Evolutionary conservation across 2,113 vertebrate genomes (phyloP), one percentile per base, ranked within the genome.

Genomic region (Peromyscus polionotus): DNA sequence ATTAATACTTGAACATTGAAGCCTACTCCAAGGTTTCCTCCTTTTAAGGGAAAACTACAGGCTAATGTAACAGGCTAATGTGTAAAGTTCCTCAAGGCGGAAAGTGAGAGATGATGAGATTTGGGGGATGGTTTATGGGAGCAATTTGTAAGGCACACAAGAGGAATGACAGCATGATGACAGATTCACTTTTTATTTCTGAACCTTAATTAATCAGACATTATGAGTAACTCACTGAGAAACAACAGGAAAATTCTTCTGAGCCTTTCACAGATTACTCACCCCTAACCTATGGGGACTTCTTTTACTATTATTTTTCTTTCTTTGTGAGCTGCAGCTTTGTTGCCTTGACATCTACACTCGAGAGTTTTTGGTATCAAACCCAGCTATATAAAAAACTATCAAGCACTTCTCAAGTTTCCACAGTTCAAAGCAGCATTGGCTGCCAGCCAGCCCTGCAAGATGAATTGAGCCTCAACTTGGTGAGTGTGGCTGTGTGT

Each of bases 331-430:
- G 13, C 6, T 39, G 73, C 68, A 84, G 54, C 59, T 96, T 92
- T 84, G 88, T 92, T 97, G 67, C 75, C 90, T 96, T 96, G 95
- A 95, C 95, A 96, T 90, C 93, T 91, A 93, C 79, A 96, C 93
- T 95, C 85, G 65, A 97, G 92, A 97, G 76, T 97, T 95, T 97
- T 84, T 95, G 96, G 77, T 97, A 97, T 95, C 95, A 97, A 98
- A 97, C 76, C 88, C 81, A 88, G 70, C 90, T 87, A 36, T 94
- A 96, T 85, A 95, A 96, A 95, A 96, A 95, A 72, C 75, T 95
- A 95, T 95, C 90, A 95, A 92, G 68, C 72, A 75, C 81, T 89
- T 97, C 92, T 97, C 88, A 90, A 92, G 45, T 96, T 96, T 95
- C 85, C 76, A 94, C 88, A 93, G 95, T 94, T 97, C 96, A 97